Evolutionary conservation across 2,113 vertebrate species (phyloP).

Genomic region (Atrichornis clamosus): DNA sequence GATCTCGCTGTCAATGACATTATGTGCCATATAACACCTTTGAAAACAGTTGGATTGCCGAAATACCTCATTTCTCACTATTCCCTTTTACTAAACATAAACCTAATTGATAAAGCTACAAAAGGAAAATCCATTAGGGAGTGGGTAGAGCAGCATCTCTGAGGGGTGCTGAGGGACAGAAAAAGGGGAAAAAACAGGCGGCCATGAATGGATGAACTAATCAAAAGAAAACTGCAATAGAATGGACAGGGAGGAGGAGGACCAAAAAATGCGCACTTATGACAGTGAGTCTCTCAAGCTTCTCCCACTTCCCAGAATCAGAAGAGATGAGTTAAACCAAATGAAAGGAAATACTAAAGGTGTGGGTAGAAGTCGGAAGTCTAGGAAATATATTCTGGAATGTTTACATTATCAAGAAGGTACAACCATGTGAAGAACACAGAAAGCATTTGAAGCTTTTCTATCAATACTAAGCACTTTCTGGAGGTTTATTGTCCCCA

Average conservation of each 20-base stretch:
- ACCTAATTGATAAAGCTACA: background rate
- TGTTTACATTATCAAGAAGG: background rate
- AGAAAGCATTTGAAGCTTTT: fast-evolving
- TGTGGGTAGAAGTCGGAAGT: background rate
- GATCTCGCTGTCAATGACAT: background rate
- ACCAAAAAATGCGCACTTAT: background rate
- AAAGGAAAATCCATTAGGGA: background rate
- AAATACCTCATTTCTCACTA: background rate
- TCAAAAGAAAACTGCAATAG: background rate
- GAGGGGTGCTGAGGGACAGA: fast-evolving
- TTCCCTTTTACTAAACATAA: background rate
- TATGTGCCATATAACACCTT: fast-evolving
- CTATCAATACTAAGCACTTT: background rate
- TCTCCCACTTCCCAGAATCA: background rate
- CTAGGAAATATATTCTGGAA: background rate
- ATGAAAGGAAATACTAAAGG: background rate
- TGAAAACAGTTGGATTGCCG: background rate
- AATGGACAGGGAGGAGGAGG: background rate
- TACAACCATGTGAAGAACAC: background rate
- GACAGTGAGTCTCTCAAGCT: background rate
- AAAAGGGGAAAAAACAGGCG: background rate
- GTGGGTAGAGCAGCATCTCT: fast-evolving
- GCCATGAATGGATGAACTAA: background rate
- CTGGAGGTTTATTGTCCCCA: background rate
- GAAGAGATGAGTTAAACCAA: background rate